Evolutionary conservation across 1,140 invertebrate species (phyloP), one percentile per base, ranked within the genome.

Genomic region (Drosophila pectinifera): DNA sequence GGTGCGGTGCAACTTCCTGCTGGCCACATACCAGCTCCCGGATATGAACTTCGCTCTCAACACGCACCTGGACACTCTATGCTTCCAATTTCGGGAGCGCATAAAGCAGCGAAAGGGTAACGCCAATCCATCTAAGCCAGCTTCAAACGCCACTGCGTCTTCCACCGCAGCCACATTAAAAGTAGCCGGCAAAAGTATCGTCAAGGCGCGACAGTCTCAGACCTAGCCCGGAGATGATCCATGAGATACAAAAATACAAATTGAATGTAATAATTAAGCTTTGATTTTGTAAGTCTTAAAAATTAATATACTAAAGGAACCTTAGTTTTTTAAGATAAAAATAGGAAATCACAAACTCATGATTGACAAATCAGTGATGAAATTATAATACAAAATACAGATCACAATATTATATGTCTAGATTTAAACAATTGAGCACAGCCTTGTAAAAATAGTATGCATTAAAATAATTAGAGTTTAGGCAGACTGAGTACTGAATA

Each of bases 31-130:
- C 43, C 59, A 89, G 45, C 34, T 88, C 3, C 62, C 84, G 1
- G 83, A 88, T n/a, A 88, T 88, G 56, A 84, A 84, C 34, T 88
- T 88, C 16, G 6, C 53, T 7, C 39, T 89, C 1, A 80, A 78
- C 42, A 89, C 80, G 0, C 38, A 41, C 2, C 26, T 46, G 4
- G 57, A 79, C 0, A 41, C 41, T 0, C 49, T 89, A 0, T 49
- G 54, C 7, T 11, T 34, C 7, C 80, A 88, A 28, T 80, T 89
- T 5, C 28, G 49, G 4, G 84, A 84, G 31, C 72, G 83, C 0
- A 22, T 88, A 0, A 73, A 63, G 38, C 72, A 70, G 16, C 72
- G 70, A 8, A 42, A 53, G 5, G 16, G 34, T 2, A 67, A 49
- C 10, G 26, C n/a, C 18, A 36, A 5, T 22, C 10, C 26, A 8